A percentile compares a stretch with the other conserved stretches of the same genome.
phyloP scores from a whole-genome alignment of 2,113 vertebrate species.

The Canis aureus region DNA sequence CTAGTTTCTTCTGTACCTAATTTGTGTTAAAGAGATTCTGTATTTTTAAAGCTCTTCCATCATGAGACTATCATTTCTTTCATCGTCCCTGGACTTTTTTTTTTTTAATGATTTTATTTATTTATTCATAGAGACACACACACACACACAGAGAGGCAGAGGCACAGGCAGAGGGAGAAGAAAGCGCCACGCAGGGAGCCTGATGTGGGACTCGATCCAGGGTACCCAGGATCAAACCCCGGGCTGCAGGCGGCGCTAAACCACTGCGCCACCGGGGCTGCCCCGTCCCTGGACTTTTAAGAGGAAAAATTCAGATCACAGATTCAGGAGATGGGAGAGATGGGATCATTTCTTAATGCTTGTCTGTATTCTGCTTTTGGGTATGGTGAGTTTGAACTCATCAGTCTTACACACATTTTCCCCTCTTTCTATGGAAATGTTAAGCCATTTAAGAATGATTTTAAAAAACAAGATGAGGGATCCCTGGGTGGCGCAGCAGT shows the following conservation, averaged over 20 bases:
- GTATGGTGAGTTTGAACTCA: not conserved
- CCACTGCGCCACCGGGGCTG: too few species aligned
- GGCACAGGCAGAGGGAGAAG: too few species aligned
- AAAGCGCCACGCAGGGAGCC: too few species aligned
- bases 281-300: not conserved
- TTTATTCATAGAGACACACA: too few species aligned
- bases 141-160: too few species aligned
- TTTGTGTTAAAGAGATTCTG: slow-evolving; percentile 16
- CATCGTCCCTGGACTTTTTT: not conserved
- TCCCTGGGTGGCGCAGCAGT: not conserved
- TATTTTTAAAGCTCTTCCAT: not conserved
- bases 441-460: slow-evolving; percentile 20
- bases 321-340: not conserved
- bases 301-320: not conserved
- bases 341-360: not conserved
- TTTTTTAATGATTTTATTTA: too few species aligned
- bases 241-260: too few species aligned
- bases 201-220: too few species aligned
- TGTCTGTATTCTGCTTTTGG: not conserved
- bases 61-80: not conserved
- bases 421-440: not conserved
- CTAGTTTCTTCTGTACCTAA: not conserved
- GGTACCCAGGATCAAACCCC: too few species aligned
- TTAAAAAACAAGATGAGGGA: not conserved
- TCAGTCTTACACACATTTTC: not conserved